These are phyloP conservation scores for Drosophila orena DNA, from an alignment of 1,140 invertebrate species.

Conservation along the genomic window DNA sequence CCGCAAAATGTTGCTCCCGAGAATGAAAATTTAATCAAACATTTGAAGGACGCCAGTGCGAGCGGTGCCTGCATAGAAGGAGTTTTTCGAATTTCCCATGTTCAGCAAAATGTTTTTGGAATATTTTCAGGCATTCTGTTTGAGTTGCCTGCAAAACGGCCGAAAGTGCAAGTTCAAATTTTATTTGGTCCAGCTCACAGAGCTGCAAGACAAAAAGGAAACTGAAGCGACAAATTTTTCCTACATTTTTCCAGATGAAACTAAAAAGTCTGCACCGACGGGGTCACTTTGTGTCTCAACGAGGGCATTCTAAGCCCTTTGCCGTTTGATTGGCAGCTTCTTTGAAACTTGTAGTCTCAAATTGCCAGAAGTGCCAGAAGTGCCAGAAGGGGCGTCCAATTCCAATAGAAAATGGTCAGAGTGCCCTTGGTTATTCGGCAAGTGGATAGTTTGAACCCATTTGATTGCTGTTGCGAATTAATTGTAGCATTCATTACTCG, in stretches of 20 bases:
- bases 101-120: slow-evolving; percentile 29
- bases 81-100: slow-evolving; percentile 10
- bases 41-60: slow-evolving; percentile 19
- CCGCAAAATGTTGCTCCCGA: slow-evolving; percentile 13
- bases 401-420: not conserved
- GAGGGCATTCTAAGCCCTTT: slow-evolving; percentile 1
- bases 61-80: not conserved
- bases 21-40: slow-evolving; percentile 39
- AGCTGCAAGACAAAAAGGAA: not conserved
- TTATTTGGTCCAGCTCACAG: slow-evolving; percentile 4
- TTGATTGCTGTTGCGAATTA: slow-evolving; percentile 42
- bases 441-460: not conserved
- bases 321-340: slow-evolving; percentile 16
- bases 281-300: not conserved
- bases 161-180: slow-evolving; percentile 26
- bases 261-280: slow-evolving; percentile 5
- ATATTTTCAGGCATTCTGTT: slow-evolving; percentile 28
- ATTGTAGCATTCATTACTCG: slow-evolving; percentile 47
- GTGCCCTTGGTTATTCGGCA: not conserved
- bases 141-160: slow-evolving; percentile 21
- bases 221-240: slow-evolving; percentile 2
- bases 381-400: not conserved
- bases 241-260: slow-evolving; percentile 22
- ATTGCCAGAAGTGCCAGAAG: not conserved
- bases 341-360: slow-evolving; percentile 5